Evolutionary conservation across 1,140 invertebrate genomes (phyloP), one percentile per base, ranked within the genome.

Genomic region (Pemphigus obesinymphae): DNA sequence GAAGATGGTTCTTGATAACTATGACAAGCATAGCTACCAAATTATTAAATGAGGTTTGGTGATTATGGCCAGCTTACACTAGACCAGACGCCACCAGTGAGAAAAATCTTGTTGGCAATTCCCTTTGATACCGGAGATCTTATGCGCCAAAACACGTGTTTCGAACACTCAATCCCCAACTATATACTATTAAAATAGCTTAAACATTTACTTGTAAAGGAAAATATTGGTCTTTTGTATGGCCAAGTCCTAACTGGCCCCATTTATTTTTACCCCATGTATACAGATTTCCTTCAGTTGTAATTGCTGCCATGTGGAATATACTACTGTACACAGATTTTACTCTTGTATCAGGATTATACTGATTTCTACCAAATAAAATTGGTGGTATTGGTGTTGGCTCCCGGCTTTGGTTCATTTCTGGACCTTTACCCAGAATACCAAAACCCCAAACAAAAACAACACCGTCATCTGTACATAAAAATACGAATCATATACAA

Each of bases 371-470:
- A 0, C 96, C 96, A 88, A 98, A 97, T 23, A 98, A 87, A 1
- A 92, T 89, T 11, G 90, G 85, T 11, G 96, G 93, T 63, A 98
- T 91, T 83, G 90, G 85, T 66, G 91, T 90, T 1, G 96, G 97
- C 83, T 87, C 87, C 7, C 86, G 83, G 8, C 91, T 87, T 82
- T 90, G 89, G 82, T 92, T 88, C 0, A 94, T 91, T 84, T 92
- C 89, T 1, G 96, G 96, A 0, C 97, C 97, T 61, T 93, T 89
- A 0, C 97, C 97, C 58, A 99, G 88, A 83, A 97, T 90, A 66
- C 97, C 97, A 87, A 91, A 97, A 13, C 97, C 97, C 97, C 97
- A 98, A 1, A 94, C 92, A 88, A 91, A 98, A 0, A 97, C 94
- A 53, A 94, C 88, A 13, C 95, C 95, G 83, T 90, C 86, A 83